Percentiles rank a stretch among this genome's conserved stretches.
Conservation (phyloP, 2,113 vertebrate species). For the Rattus norvegicus region DNA sequence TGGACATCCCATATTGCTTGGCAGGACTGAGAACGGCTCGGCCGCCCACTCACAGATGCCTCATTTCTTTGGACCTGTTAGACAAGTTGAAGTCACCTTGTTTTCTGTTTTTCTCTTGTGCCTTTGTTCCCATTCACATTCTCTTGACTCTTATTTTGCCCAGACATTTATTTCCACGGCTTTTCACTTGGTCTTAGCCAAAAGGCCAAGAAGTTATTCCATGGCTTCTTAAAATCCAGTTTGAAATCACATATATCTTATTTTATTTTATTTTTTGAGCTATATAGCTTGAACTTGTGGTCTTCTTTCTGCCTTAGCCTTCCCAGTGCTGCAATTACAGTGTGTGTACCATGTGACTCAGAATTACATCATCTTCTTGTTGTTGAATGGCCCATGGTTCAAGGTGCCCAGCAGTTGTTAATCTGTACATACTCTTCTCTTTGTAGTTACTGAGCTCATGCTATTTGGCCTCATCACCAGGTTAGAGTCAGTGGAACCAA, state of each 20-base stretch:
- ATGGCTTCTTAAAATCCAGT: conserved; percentile 17
- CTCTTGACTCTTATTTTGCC: neutral
- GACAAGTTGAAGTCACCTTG: neutral
- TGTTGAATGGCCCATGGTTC: neutral
- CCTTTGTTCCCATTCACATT: conserved; percentile 16
- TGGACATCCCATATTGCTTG: neutral
- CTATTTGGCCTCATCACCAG: neutral
- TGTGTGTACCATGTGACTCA: neutral
- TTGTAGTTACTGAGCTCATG: neutral
- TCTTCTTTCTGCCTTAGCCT: neutral
- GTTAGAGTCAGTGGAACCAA: neutral
- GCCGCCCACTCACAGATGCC: neutral
- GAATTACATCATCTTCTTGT: neutral
- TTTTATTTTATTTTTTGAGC: neutral
- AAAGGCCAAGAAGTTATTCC: neutral
- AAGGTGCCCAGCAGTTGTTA: neutral
- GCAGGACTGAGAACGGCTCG: neutral
- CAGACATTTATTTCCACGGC: neutral
- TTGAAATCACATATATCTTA: neutral
- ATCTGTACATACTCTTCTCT: neutral
- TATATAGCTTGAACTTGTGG: neutral
- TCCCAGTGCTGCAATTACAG: neutral
- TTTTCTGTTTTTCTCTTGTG: neutral
- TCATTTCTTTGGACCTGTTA: neutral
- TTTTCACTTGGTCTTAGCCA: too few species aligned